Conservation (phyloP, 1,140 invertebrate genomes). For the Rhagoletis pomonella region DNA sequence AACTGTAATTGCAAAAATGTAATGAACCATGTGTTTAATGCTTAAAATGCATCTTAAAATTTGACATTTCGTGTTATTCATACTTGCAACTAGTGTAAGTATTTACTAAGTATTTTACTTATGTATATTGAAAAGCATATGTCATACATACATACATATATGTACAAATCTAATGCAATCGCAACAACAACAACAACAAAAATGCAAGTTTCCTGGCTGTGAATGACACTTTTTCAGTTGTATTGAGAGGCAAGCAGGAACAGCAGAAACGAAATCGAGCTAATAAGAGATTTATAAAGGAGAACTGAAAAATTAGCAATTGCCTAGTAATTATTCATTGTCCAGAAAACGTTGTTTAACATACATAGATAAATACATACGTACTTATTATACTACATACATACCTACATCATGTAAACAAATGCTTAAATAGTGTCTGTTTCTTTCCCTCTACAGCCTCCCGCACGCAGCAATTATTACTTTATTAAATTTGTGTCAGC, state of each 20-base stretch:
- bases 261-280: not conserved
- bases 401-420: slow-evolving; percentile 60
- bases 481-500: slow-evolving; percentile 18
- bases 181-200: not conserved
- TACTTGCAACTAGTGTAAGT: slow-evolving; percentile 39
- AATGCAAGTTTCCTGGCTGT: not conserved
- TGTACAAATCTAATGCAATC: not conserved
- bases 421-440: slow-evolving; percentile 46
- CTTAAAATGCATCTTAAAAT: slow-evolving; percentile 1
- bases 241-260: not conserved
- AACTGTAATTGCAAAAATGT: not conserved
- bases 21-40: not conserved
- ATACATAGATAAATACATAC: slow-evolving; percentile 54
- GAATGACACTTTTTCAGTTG: not conserved
- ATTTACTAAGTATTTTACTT: not conserved
- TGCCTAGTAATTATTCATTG: not conserved
- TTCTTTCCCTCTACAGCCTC: slow-evolving; percentile 38
- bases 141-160: not conserved
- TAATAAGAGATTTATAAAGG: not conserved
- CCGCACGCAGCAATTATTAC: slow-evolving; percentile 19
- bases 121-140: not conserved
- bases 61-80: not conserved
- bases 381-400: slow-evolving; percentile 57
- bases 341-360: not conserved
- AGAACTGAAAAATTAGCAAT: not conserved